These are phyloP conservation scores for Sitobion miscanthi DNA, from an alignment of 1,140 invertebrate species.

Conservation along the genomic window DNA sequence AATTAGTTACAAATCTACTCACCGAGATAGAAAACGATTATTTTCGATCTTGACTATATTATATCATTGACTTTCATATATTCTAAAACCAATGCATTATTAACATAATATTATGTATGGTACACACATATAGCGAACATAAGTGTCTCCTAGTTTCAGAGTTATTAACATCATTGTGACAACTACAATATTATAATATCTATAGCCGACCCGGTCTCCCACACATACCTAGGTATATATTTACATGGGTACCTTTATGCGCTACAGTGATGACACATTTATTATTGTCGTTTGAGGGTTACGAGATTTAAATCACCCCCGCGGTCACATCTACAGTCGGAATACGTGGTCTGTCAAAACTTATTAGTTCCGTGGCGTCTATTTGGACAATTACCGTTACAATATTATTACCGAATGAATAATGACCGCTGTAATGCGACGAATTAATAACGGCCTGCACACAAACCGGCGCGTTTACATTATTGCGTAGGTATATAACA, in stretches of 20 bases:
- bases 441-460: background rate
- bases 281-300: background rate
- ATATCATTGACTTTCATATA: too few relatives aligned
- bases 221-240: background rate
- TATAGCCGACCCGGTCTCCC: background rate
- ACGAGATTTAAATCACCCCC: background rate
- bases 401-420: constrained; percentile 22
- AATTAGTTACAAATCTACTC: too few relatives aligned
- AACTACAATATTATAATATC: background rate
- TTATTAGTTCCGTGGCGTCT: background rate
- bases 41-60: too few relatives aligned
- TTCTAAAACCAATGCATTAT: too few relatives aligned
- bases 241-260: background rate
- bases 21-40: too few relatives aligned
- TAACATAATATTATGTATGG: too few relatives aligned
- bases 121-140: too few relatives aligned
- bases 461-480: background rate
- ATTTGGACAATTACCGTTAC: background rate
- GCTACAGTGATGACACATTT: background rate
- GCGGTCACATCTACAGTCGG: background rate
- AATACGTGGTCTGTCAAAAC: constrained; percentile 30
- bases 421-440: background rate
- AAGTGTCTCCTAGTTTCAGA: too few relatives aligned
- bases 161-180: background rate
- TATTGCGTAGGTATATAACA: background rate